phyloP scores from a whole-genome alignment of 2,888 invertebrate genomes.

The Venusia cambrica region DNA sequence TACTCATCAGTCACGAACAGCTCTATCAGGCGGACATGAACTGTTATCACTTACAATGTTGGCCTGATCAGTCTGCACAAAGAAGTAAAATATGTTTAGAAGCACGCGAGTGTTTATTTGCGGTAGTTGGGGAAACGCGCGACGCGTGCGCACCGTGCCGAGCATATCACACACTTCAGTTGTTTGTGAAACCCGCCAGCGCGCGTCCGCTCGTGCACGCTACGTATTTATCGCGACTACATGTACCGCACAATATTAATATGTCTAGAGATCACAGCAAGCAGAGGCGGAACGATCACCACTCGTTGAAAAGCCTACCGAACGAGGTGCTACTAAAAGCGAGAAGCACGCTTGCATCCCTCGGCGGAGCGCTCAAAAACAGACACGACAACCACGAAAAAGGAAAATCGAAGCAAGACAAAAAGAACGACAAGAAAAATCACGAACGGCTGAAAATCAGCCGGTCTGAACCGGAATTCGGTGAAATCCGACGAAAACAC shows the following conservation, averaged over 20 bases:
- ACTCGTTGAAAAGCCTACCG: slow-evolving; percentile 63
- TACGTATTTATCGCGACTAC: slow-evolving; percentile 30
- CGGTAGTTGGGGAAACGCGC: slow-evolving; percentile 60
- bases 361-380: slow-evolving; percentile 71
- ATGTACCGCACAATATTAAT: slow-evolving; percentile 38
- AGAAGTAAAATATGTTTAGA: slow-evolving; percentile 37
- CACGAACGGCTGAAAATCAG: slow-evolving; percentile 60
- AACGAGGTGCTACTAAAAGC: slow-evolving; percentile 71
- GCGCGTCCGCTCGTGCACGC: slow-evolving; percentile 45
- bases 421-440: slow-evolving; percentile 64
- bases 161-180: slow-evolving; percentile 65
- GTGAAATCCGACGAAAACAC: slow-evolving; percentile 57
- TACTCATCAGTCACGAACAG: slow-evolving; percentile 22
- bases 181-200: slow-evolving; percentile 52
- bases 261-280: slow-evolving; percentile 70
- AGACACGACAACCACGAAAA: slow-evolving; percentile 54
- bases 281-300: slow-evolving; percentile 63
- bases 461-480: slow-evolving; percentile 67
- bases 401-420: slow-evolving; percentile 62
- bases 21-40: slow-evolving; percentile 17
- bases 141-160: slow-evolving; percentile 65
- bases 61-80: slow-evolving; percentile 31
- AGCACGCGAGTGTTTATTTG: slow-evolving; percentile 71
- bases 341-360: slow-evolving; percentile 65
- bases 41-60: slow-evolving; percentile 33